Conservation (phyloP, 2,797 vertebrate species). For the Platalea minor region DNA sequence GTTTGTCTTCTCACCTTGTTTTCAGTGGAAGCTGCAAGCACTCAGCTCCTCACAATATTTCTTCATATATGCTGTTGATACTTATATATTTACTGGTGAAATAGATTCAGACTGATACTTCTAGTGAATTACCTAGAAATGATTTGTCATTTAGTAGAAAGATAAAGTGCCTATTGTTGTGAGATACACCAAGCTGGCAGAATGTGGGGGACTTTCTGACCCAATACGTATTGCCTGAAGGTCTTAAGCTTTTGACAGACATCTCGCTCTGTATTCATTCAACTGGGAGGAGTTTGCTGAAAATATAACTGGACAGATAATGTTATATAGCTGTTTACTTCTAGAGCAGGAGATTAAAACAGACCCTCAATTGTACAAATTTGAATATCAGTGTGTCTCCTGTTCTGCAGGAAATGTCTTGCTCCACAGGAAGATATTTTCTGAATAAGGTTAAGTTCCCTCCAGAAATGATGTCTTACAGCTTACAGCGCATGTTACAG, state of each 20-base stretch:
- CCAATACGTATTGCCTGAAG: not conserved
- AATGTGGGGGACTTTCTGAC: not conserved
- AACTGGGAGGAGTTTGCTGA: not conserved
- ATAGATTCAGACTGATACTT: not conserved
- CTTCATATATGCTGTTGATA: not conserved
- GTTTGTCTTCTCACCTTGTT: not conserved
- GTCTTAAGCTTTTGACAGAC: not conserved
- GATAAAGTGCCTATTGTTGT: not conserved
- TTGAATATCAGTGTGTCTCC: not conserved
- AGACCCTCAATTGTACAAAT: not conserved
- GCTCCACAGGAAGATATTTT: not conserved
- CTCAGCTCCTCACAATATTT: not conserved
- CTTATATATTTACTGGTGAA: not conserved
- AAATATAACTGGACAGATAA: not conserved
- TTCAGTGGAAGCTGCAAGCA: not conserved
- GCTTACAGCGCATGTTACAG: not conserved
- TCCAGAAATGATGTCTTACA: fast-evolving
- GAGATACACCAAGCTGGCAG: not conserved
- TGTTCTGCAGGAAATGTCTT: not conserved
- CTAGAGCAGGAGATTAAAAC: not conserved
- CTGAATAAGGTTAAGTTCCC: not conserved
- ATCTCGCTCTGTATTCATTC: not conserved
- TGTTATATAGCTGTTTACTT: not conserved
- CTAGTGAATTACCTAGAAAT: not conserved
- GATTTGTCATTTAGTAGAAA: not conserved